Evolutionary conservation across 2,113 vertebrate species (phyloP), one percentile per base, ranked within the genome.

Genomic region (Macquaria ambigua): DNA sequence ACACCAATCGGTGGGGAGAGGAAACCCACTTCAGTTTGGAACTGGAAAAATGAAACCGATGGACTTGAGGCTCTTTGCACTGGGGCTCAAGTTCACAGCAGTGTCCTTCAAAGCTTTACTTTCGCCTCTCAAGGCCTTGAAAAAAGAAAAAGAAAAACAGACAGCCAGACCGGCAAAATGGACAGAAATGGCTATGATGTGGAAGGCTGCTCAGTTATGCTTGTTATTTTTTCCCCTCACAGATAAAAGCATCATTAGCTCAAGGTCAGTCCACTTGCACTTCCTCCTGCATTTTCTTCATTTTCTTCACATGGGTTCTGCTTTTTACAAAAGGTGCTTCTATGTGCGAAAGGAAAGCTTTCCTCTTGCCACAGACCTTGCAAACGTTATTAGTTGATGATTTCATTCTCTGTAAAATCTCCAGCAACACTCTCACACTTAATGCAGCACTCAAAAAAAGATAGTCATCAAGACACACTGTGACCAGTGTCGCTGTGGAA

Each of bases 21-120:
- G 87, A 91, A 87, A 69, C 81, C 66, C 73, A 79, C 66, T 92
- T 75, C 34, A 61, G 73, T 72, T 61, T 84, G 75, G 46, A 90
- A 58, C 20, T 71, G 61, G 85, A 77, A 53, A 86, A 79, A 88
- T 67, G 12, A 88, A 90, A 89, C 84, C 84, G 88, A 90, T 89
- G 74, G 82, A 89, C 77, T 68, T 50, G 12, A 74, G 2, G 81
- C 73, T 79, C 41, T 81, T 80, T 88, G 74, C 77, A 25, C 31
- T 43, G 55, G 28, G 46, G 56, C 55, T 25, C 66, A 68, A 75
- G 81, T 88, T 89, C 82, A 83, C 75, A 53, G 37, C 59, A 55
- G 73, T 61, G 87, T 87, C 87, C 82, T 86, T 90, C 82, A 88
- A 77, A 90, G 69, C 28, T 64, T 77, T 4, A 1, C 59, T 61